Base-by-base conservation (phyloP, 2,797 vertebrate genomes). In the Sphenopsis melanotis region DNA sequence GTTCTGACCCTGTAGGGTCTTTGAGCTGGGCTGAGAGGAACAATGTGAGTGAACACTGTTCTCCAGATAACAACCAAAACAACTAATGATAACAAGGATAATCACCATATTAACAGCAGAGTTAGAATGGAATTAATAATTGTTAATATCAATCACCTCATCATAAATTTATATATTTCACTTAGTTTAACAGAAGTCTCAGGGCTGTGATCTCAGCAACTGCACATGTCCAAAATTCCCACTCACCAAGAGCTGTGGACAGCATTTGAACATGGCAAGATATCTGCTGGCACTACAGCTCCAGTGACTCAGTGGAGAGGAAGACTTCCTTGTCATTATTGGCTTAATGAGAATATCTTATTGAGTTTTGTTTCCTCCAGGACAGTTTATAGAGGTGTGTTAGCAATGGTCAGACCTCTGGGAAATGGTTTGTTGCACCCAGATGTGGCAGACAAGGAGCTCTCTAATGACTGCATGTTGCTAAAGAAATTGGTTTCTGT, bases 401-500 rank as follows among this genome's bases (percentile, higher is more conserved):
- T 88, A 79, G 77, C 37, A 69, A 47, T 12, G 50, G 42, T 15
- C 46, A 91, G 13, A 37, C 12, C 59, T 61, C 85, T 79, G 50
- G 57, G 80, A 56, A 94, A 64, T 9, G 37, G 27, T 8, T 74
- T 60, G 11, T 60, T 72, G 44, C 50, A 44, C 44, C 19, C 46
- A 55, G 37, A 41, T 8, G 23, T 19, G 11, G 14, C 14, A 74
- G 63, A 61, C 16, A 65, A 69, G 49, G 5, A 61, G 16, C 29
- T 24, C 42, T 72, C 21, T 64, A 70, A 79, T 18, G 20, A 74
- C 13, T 47, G 17, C 1, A 0, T 0, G 0, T 36, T 89, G 75
- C 64, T 70, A 6, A 53, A 79, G 20, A 84, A 56, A 77, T 34
- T 74, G 22, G 12, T 49, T 74, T 84, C 53, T 47, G 44, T 57